A percentile compares a stretch with the other conserved stretches of the same genome.
Conservation (phyloP, 2,888 invertebrate species). For the Cosmia pyralina region DNA sequence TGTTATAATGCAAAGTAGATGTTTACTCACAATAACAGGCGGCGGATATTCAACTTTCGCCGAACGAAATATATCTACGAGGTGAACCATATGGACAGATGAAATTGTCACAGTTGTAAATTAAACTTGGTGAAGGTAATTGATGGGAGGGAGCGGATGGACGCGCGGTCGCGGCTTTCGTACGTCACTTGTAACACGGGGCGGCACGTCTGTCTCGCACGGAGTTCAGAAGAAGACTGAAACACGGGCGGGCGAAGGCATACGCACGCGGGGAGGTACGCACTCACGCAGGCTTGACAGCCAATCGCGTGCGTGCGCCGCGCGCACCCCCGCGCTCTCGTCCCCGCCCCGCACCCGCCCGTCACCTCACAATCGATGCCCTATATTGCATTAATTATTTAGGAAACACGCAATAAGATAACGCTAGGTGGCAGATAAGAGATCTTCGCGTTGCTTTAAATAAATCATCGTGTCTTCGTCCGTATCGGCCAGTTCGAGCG, state of each 20-base stretch:
- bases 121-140: conserved; percentile 75
- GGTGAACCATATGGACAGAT: conserved; percentile 95
- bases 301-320: conserved; percentile 90
- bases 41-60: conserved; percentile 94
- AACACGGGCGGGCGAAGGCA: conserved; percentile 79
- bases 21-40: conserved; percentile 93
- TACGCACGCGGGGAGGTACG: conserved; percentile 89
- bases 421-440: conserved; percentile 90
- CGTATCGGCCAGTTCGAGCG: conserved; percentile 61
- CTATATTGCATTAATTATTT: conserved; percentile 91
- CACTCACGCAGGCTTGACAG: conserved; percentile 88
- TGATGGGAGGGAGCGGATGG: conserved; percentile 74
- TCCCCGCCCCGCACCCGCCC: conserved; percentile 84
- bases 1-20: conserved; percentile 67
- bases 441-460: conserved; percentile 85
- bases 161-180: conserved; percentile 80
- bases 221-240: conserved; percentile 84
- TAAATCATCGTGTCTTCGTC: conserved; percentile 83
- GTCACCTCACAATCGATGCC: conserved; percentile 90
- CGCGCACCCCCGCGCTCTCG: conserved; percentile 87
- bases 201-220: conserved; percentile 79
- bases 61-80: conserved; percentile 94
- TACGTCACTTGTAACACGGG: conserved; percentile 75
- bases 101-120: conserved; percentile 82
- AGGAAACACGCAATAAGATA: conserved; percentile 91